These are phyloP conservation scores for Melanocharis versteri DNA, from an alignment of 2,113 vertebrate genomes.

Conservation along the genomic window DNA sequence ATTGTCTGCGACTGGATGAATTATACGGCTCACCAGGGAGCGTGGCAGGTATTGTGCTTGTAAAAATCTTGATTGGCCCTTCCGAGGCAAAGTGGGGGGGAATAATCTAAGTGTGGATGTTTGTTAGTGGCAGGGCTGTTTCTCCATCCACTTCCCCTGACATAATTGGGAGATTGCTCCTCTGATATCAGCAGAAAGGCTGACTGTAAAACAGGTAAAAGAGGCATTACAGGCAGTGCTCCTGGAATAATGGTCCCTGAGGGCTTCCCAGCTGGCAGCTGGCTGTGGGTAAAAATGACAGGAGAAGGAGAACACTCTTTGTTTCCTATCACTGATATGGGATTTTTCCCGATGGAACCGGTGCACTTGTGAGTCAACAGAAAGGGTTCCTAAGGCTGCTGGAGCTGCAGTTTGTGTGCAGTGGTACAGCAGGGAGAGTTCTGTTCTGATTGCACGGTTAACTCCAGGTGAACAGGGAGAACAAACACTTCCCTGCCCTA, in stretches of 20 bases:
- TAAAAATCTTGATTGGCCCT: conserved; percentile 43
- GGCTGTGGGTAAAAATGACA: background rate
- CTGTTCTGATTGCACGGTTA: background rate
- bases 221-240: background rate
- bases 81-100: conserved; percentile 1
- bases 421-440: background rate
- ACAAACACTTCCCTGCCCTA: background rate
- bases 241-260: background rate
- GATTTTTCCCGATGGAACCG: background rate
- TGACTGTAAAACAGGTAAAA: conserved; percentile 7
- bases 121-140: background rate
- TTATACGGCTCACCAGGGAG: conserved; percentile 7
- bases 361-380: background rate
- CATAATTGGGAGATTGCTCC: conserved; percentile 13
- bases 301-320: background rate
- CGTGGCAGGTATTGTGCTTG: background rate
- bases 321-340: background rate
- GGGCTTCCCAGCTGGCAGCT: background rate
- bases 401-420: background rate
- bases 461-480: background rate
- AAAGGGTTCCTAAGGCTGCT: background rate
- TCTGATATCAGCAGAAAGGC: conserved; percentile 16
- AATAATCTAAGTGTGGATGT: background rate
- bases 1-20: background rate
- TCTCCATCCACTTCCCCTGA: background rate